A percentile compares a stretch with the other conserved stretches of the same genome.
Evolutionary conservation across 1,140 invertebrate species (phyloP).

Genomic region (Formica exsecta): DNA sequence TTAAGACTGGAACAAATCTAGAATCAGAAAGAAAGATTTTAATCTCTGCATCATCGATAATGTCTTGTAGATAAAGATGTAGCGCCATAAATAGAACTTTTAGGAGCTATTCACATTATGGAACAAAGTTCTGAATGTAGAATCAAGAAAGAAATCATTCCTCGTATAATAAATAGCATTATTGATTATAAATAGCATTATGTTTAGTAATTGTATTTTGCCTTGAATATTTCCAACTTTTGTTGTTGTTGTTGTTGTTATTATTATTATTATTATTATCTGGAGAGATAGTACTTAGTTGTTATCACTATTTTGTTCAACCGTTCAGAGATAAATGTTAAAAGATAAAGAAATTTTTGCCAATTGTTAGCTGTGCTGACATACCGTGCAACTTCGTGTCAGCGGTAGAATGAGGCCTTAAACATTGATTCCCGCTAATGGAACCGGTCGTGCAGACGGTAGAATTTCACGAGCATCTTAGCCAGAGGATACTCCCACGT

Average conservation of each 20-base stretch:
- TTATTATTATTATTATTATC: too few species aligned
- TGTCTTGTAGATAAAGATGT: background rate
- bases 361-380: background rate
- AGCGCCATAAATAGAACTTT: constrained; percentile 14
- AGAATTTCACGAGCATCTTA: constrained; percentile 49
- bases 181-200: background rate
- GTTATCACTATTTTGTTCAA: background rate
- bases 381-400: background rate
- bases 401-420: constrained; percentile 12
- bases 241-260: too few species aligned
- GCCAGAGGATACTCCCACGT: constrained; percentile 44
- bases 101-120: background rate
- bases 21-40: background rate
- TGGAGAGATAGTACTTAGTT: background rate
- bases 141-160: background rate
- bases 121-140: constrained; percentile 9
- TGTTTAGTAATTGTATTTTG: background rate
- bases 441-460: constrained; percentile 35
- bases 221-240: background rate
- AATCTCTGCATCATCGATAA: constrained; percentile 2
- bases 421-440: constrained; percentile 47
- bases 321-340: background rate
- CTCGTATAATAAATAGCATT: background rate
- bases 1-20: background rate
- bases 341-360: constrained; percentile 10